phyloP scores from a whole-genome alignment of 2,888 invertebrate genomes.

The Coelinius sp. region DNA sequence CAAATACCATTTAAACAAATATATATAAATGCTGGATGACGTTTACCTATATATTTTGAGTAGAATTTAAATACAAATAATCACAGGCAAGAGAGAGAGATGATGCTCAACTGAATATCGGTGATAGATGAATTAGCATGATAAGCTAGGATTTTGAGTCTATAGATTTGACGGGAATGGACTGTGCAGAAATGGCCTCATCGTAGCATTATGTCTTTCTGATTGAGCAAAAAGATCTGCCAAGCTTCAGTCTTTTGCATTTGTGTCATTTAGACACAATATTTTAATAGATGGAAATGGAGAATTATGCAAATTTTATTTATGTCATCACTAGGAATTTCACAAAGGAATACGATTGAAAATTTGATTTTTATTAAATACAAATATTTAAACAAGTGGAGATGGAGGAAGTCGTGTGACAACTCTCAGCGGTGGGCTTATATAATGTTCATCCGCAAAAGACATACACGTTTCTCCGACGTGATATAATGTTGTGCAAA shows the following conservation, averaged over 20 bases:
- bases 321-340: neutral
- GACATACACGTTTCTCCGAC: slow-evolving; percentile 33
- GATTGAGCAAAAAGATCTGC: no score
- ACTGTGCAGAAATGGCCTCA: no score
- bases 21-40: neutral
- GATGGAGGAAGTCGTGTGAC: slow-evolving; percentile 43
- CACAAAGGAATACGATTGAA: neutral
- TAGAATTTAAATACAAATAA: slow-evolving; percentile 24
- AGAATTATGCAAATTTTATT: neutral
- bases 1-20: slow-evolving; percentile 8
- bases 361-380: slow-evolving; percentile 20
- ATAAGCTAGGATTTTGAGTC: no score
- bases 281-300: neutral
- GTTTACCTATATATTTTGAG: slow-evolving; percentile 6
- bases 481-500: slow-evolving; percentile 67
- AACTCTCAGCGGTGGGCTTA: slow-evolving; percentile 34
- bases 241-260: neutral
- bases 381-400: slow-evolving; percentile 34
- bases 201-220: no score
- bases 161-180: no score
- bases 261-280: neutral
- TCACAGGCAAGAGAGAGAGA: slow-evolving; percentile 21
- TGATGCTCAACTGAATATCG: no score
- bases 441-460: slow-evolving; percentile 23
- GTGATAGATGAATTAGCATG: neutral